These are phyloP conservation scores for Larimichthys crocea DNA, from an alignment of 2,113 vertebrate genomes.

Conservation along the genomic window DNA sequence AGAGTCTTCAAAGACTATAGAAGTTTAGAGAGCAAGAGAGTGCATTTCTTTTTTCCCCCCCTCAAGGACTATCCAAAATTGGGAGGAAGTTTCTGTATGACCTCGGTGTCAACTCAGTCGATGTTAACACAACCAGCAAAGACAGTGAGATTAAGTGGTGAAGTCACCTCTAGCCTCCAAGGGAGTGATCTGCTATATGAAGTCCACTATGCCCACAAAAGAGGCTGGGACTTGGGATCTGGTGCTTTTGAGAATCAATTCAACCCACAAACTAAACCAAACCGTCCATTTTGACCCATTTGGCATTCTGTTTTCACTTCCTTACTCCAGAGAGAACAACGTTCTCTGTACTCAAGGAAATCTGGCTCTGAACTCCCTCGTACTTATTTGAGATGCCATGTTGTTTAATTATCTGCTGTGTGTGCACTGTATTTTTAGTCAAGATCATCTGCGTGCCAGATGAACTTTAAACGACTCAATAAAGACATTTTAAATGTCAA, in stretches of 20 bases:
- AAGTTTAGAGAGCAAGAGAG: not conserved
- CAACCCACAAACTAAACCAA: not conserved
- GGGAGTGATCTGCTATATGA: constrained; percentile 7
- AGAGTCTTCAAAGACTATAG: too few relatives aligned
- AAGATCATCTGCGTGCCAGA: constrained; percentile 3
- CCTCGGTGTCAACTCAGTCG: constrained; percentile 36
- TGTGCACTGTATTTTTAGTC: not conserved
- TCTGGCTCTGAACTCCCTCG: not conserved
- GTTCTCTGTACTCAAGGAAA: constrained; percentile 17
- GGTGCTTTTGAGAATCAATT: not conserved
- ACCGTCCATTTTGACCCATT: not conserved
- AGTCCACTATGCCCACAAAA: constrained; percentile 11
- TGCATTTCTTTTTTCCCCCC: too few relatives aligned
- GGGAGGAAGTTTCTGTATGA: constrained; percentile 17
- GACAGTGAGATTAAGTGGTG: constrained; percentile 35
- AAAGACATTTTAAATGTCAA: constrained; percentile 50
- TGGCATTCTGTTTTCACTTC: not conserved
- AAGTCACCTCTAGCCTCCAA: constrained; percentile 2
- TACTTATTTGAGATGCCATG: not conserved
- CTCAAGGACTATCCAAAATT: constrained; percentile 5
- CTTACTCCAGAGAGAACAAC: not conserved
- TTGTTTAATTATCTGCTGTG: not conserved
- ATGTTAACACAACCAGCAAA: constrained; percentile 34
- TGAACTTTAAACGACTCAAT: constrained; percentile 42
- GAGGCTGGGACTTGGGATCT: not conserved